phyloP scores from a whole-genome alignment of 2,888 invertebrate species.

The Lamproptera curius region DNA sequence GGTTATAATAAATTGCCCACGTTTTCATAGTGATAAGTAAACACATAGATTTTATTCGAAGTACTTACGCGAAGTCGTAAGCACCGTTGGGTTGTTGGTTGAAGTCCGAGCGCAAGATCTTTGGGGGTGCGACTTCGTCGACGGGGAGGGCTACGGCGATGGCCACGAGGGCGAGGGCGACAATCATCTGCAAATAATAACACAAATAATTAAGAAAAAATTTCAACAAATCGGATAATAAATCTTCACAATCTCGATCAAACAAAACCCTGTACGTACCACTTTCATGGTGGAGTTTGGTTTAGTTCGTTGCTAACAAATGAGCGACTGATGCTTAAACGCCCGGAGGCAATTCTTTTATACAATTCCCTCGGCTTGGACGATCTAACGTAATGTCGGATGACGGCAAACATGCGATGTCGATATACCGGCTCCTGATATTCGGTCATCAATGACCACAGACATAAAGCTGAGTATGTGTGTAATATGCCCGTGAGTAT shows the following conservation, averaged over 20 bases:
- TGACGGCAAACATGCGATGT: constrained; percentile 53
- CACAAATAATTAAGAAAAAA: background rate
- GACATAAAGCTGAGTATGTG: constrained; percentile 27
- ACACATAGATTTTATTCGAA: too few relatives aligned
- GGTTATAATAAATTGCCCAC: too few relatives aligned
- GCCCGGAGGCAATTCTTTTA: constrained; percentile 59
- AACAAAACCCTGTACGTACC: constrained; percentile 43
- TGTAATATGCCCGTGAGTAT: constrained; percentile 24
- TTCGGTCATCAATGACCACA: constrained; percentile 53
- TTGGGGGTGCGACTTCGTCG: constrained; percentile 28
- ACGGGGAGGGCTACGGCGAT: constrained; percentile 44
- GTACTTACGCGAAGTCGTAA: constrained; percentile 45
- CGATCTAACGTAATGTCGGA: constrained; percentile 62
- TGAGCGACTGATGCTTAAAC: constrained; percentile 59
- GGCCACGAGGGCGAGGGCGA: constrained; percentile 54
- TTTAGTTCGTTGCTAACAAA: constrained; percentile 49
- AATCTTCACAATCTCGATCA: background rate
- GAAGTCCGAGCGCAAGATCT: constrained; percentile 45
- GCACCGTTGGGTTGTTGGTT: constrained; percentile 46
- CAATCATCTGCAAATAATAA: constrained; percentile 39
- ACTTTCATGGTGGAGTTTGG: constrained; percentile 60
- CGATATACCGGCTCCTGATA: constrained; percentile 54
- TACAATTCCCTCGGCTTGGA: constrained; percentile 55
- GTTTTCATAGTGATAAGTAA: too few relatives aligned
- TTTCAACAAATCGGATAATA: background rate